phyloP scores from a whole-genome alignment of 1,140 invertebrate genomes.

The Lerema accius region DNA sequence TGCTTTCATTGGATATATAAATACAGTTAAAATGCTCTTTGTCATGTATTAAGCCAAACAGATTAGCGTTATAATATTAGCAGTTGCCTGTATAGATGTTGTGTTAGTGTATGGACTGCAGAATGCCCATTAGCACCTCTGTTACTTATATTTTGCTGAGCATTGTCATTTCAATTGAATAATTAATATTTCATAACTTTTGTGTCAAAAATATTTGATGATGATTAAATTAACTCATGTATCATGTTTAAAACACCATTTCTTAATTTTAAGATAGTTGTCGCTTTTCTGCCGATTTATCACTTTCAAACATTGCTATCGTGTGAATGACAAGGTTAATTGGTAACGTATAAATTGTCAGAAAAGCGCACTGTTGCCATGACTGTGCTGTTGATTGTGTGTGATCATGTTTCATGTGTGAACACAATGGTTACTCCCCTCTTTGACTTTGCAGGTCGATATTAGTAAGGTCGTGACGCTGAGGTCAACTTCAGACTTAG shows the following conservation, averaged over 20 bases:
- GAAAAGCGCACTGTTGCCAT: conserved; percentile 27
- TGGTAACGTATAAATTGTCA: conserved; percentile 37
- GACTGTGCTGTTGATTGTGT: neutral
- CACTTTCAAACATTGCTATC: neutral
- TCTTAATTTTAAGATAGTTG: conserved; percentile 10
- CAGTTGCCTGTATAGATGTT: too few species aligned
- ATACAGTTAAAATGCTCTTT: too few species aligned
- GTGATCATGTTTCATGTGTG: conserved; percentile 29
- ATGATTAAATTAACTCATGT: neutral
- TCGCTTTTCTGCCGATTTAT: conserved; percentile 33
- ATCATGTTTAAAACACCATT: conserved; percentile 2
- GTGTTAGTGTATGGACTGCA: too few species aligned
- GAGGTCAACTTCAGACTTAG: conserved; percentile 63
- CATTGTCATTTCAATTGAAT: too few species aligned
- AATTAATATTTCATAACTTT: too few species aligned
- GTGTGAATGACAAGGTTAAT: neutral
- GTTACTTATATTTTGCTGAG: too few species aligned
- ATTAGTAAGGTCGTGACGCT: conserved; percentile 77
- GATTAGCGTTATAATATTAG: too few species aligned
- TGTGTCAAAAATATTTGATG: too few species aligned
- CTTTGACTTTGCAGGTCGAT: conserved; percentile 83
- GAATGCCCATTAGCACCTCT: too few species aligned
- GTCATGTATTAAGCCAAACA: too few species aligned
- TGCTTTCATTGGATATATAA: too few species aligned
- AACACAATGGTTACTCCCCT: conserved; percentile 70